These are phyloP conservation scores for Brachyhypopomus occidentalis DNA, from an alignment of 2,113 vertebrate genomes.

Conservation along the genomic window DNA sequence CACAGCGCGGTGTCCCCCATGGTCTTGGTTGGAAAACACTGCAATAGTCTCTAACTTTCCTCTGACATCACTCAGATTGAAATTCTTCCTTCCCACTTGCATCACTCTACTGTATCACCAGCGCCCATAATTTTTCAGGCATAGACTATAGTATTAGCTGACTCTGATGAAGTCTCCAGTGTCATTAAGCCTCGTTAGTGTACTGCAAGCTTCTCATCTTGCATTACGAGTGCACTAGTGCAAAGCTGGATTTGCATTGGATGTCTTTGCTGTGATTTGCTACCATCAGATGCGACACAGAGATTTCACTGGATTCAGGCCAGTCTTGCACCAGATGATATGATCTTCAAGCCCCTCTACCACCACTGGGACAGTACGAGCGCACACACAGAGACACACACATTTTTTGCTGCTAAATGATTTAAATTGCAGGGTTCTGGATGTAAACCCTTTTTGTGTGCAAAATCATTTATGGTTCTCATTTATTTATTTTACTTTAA, in stretches of 20 bases:
- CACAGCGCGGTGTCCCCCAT: too few relatives aligned
- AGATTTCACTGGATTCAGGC: neutral
- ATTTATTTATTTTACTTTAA: too few relatives aligned
- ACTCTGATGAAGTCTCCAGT: neutral
- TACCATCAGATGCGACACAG: neutral
- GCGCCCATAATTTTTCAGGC: neutral
- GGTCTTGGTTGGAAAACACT: too few relatives aligned
- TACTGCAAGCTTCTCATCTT: neutral
- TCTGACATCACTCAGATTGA: too few relatives aligned
- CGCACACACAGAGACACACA: too few relatives aligned
- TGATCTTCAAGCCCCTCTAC: neutral
- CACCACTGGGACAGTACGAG: too few relatives aligned
- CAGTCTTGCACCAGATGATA: neutral
- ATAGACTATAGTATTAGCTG: neutral
- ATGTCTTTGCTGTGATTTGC: neutral
- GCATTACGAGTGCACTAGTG: neutral
- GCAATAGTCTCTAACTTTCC: too few relatives aligned
- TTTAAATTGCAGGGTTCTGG: too few relatives aligned
- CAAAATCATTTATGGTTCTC: too few relatives aligned
- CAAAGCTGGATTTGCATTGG: neutral
- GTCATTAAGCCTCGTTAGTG: conserved; percentile 8
- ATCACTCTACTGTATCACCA: conserved; percentile 7
- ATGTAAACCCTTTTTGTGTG: too few relatives aligned
- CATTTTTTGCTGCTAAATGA: too few relatives aligned
- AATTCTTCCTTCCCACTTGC: neutral